Conservation (phyloP, 2,888 invertebrate species). For the Ophioninae sp. region DNA sequence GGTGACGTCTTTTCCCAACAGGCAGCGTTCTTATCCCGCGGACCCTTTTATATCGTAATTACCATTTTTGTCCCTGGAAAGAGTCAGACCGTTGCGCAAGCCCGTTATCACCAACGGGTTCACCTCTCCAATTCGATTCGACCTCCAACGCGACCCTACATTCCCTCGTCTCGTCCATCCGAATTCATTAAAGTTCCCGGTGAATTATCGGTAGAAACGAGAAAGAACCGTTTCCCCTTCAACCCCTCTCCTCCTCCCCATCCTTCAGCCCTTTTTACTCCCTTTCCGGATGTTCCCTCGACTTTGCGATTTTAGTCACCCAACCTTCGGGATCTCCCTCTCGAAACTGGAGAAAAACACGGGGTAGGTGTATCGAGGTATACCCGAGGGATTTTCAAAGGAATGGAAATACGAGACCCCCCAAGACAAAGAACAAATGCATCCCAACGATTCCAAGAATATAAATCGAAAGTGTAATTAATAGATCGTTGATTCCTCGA, state of each 20-base stretch:
- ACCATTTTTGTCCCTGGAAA: slow-evolving; percentile 76
- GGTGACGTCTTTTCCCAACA: slow-evolving; percentile 43
- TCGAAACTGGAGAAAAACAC: slow-evolving; percentile 10
- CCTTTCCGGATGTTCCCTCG: slow-evolving; percentile 1
- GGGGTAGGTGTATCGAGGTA: slow-evolving; percentile 22
- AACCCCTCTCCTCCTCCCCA: slow-evolving; percentile 32
- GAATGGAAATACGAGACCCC: slow-evolving; percentile 40
- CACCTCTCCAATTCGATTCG: slow-evolving; percentile 19
- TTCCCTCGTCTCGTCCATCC: slow-evolving; percentile 69
- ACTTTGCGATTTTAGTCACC: slow-evolving; percentile 1
- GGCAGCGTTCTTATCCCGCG: slow-evolving; percentile 71
- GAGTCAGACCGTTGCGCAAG: slow-evolving; percentile 37
- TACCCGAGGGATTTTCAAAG: slow-evolving; percentile 43
- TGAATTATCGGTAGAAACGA: slow-evolving; percentile 70
- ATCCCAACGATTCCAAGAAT: slow-evolving; percentile 25
- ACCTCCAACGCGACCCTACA: slow-evolving; percentile 53
- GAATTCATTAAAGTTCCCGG: slow-evolving; percentile 78
- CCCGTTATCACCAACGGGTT: slow-evolving; percentile 18
- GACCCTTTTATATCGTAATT: slow-evolving; percentile 78
- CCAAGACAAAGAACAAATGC: background rate
- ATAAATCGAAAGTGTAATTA: slow-evolving; percentile 51
- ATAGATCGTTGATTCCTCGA: slow-evolving; percentile 34
- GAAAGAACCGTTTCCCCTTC: slow-evolving; percentile 29
- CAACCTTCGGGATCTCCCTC: slow-evolving; percentile 32
- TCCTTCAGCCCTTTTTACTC: slow-evolving; percentile 27